Evolutionary conservation across 2,888 invertebrate species (phyloP), one percentile per base, ranked within the genome.

Genomic region (Aspidiotus rigidus): DNA sequence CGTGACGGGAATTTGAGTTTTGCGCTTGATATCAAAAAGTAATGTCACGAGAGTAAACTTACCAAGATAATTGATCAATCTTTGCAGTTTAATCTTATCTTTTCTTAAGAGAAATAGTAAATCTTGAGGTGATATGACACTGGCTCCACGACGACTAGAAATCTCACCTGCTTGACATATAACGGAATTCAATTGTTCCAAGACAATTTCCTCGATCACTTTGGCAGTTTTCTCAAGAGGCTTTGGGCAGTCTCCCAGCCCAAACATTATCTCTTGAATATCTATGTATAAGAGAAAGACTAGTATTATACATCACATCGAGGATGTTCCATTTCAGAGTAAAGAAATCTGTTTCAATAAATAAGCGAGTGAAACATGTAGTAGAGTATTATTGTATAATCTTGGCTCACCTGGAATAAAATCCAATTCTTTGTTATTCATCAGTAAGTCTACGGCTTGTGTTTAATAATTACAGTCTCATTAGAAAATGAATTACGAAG

Each of bases 191-290:
- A 94, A 81, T 78, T 95, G 93, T 74, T 89, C 87, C 66, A 89
- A 82, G 0, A 93, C 86, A 69, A 94, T 87, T 72, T 85, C 87
- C 79, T 95, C 93, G 0, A 95, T 86, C 62, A 94, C 79, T 69
- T 86, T 84, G 0, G 93, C 93, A 1, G 93, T 89, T 59, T 90
- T 90, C 0, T 85, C 82, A 56, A 89, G 83, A 0, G 94, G 93
- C 72, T 86, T 86, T 17, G 87, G 85, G 75, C 88, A 88, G 76
- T 95, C 95, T 0, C 95, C 95, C 76, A 93, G 91, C n/a, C 93
- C 93, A 74, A 91, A 89, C 93, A 93, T 90, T 85, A 93, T 92
- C 74, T 85, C 83, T 0, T 88, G 86, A 73, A 92, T 90, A 79
- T 92, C 90, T 78, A 83, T 28, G 28, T 3, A 28, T 28, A 28